Conservation (phyloP, 2,888 invertebrate species). For the Drosophila affinis region DNA sequence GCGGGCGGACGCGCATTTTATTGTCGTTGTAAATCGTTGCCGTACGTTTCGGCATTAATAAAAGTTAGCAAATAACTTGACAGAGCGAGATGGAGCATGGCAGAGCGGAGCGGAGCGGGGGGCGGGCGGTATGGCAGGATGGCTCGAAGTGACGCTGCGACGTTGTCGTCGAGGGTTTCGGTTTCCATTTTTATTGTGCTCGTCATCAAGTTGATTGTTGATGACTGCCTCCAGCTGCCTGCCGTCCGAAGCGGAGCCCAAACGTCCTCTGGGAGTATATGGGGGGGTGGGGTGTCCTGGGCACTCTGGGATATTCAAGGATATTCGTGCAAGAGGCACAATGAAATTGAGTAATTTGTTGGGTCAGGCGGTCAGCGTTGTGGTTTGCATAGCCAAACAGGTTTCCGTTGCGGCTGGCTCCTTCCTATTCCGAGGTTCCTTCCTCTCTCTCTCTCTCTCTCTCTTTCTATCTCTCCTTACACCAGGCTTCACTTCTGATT, state of each 20-base stretch:
- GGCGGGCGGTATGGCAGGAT: neutral
- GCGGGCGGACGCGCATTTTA: constrained; percentile 75
- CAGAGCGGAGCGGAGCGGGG: neutral
- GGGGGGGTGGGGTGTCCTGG: constrained; percentile 41
- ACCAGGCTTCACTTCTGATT: constrained; percentile 56
- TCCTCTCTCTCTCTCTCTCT: neutral
- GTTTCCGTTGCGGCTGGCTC: constrained; percentile 27
- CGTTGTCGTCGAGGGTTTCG: constrained; percentile 54
- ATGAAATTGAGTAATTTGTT: constrained; percentile 79
- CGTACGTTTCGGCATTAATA: constrained; percentile 79
- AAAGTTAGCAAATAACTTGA: constrained; percentile 78
- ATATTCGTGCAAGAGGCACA: constrained; percentile 61
- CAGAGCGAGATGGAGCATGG: constrained; percentile 36
- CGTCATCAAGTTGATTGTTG: constrained; percentile 78
- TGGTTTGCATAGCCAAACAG: constrained; percentile 78
- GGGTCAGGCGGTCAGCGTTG: constrained; percentile 76
- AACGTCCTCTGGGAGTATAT: constrained; percentile 32
- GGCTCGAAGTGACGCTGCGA: constrained; percentile 11
- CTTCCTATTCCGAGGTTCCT: constrained; percentile 24
- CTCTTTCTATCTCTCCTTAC: neutral
- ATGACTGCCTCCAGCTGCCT: constrained; percentile 69
- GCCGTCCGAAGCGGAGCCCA: constrained; percentile 1
- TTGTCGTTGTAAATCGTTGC: constrained; percentile 80
- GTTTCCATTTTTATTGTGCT: constrained; percentile 79
- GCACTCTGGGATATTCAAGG: constrained; percentile 43